Conservation (phyloP, 2,797 vertebrate genomes). For the Poliocrania exsul region DNA sequence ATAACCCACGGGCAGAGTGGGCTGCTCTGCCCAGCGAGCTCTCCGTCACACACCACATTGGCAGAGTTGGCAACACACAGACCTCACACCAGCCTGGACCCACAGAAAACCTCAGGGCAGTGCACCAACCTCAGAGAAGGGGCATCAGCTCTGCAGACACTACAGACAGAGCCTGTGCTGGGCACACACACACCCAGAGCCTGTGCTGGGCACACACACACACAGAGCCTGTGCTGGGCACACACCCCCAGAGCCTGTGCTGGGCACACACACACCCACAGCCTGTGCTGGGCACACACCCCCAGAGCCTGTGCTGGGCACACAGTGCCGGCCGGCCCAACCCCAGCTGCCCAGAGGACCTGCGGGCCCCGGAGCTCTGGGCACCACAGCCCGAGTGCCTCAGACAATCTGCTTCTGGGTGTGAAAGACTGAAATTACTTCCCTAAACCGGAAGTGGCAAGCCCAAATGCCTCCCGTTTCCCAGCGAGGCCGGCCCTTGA, state of each 20-base stretch:
- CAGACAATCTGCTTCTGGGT: background rate
- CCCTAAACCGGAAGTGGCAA: background rate
- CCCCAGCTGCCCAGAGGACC: fast-evolving
- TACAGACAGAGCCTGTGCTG: fast-evolving
- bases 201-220: too few relatives aligned
- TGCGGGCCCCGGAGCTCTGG: too few relatives aligned
- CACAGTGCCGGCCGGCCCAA: too few relatives aligned
- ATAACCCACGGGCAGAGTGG: background rate
- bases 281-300: too few relatives aligned
- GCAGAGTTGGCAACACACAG: background rate
- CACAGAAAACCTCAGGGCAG: background rate
- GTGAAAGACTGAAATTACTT: background rate
- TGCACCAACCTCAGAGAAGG: background rate
- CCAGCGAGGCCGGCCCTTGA: background rate
- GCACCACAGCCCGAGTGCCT: background rate
- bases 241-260: background rate
- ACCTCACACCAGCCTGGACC: background rate
- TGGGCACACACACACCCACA: too few relatives aligned
- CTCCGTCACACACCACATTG: fast-evolving
- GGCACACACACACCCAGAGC: background rate
- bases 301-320: background rate
- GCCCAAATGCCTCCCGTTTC: background rate
- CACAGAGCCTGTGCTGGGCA: too few relatives aligned
- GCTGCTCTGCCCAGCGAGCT: background rate
- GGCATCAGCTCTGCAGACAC: background rate